Conservation (phyloP, 2,888 invertebrate genomes). For the Temnothorax ravouxi region DNA sequence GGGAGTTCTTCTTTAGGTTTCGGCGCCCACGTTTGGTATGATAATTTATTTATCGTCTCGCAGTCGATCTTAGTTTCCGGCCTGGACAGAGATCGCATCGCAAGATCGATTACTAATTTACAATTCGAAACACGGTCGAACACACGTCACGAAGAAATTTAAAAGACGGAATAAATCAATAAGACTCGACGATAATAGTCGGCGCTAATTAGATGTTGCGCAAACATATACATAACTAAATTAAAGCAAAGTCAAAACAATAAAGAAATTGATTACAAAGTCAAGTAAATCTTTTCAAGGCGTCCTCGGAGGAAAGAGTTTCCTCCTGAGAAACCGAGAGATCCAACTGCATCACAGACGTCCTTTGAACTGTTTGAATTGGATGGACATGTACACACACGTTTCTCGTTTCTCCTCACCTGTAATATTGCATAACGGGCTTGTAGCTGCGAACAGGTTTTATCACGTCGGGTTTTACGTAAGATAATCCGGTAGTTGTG, state of each 20-base stretch:
- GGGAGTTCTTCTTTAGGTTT: slow-evolving; percentile 79
- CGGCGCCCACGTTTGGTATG: slow-evolving; percentile 81
- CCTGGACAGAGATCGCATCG: slow-evolving; percentile 64
- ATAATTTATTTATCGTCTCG: slow-evolving; percentile 84
- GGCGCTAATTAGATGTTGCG: not conserved
- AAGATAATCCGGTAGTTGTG: slow-evolving; percentile 83
- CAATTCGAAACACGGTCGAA: not conserved
- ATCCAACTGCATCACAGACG: not conserved
- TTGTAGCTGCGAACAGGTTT: slow-evolving; percentile 80
- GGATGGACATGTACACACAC: not conserved
- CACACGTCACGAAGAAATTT: not conserved
- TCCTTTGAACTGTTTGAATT: slow-evolving; percentile 1
- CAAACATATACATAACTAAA: not conserved
- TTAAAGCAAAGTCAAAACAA: not conserved
- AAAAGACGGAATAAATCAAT: not conserved
- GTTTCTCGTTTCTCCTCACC: slow-evolving; percentile 68
- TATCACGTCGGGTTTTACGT: slow-evolving; percentile 78
- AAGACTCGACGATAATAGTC: not conserved
- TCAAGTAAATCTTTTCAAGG: not conserved
- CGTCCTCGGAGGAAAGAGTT: not conserved
- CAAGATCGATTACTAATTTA: not conserved
- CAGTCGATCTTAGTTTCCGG: slow-evolving; percentile 80
- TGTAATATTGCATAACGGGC: slow-evolving; percentile 78
- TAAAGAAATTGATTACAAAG: slow-evolving; percentile 1
- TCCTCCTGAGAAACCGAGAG: not conserved